Conservation (phyloP, 2,113 vertebrate genomes). For the Catharus minimus region DNA sequence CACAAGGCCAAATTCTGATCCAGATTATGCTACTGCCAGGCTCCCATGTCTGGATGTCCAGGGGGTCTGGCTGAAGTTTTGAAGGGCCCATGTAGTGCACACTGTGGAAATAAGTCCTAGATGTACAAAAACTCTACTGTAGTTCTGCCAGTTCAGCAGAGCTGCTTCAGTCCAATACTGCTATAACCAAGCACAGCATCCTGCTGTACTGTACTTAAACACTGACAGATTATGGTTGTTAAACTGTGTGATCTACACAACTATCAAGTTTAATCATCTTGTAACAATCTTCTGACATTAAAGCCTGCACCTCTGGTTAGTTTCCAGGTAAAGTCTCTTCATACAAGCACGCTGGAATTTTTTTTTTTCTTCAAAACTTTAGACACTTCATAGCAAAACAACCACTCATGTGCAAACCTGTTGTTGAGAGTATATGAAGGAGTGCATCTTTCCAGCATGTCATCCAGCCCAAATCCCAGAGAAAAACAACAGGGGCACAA, state of each 20-base stretch:
- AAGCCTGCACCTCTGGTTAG: not conserved
- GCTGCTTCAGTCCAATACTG: not conserved
- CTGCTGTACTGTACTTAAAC: not conserved
- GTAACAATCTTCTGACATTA: not conserved
- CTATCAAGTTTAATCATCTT: constrained; percentile 11
- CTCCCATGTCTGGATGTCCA: rapidly evolving
- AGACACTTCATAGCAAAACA: constrained; percentile 15
- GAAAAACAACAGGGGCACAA: constrained; percentile 15
- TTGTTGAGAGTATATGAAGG: not conserved
- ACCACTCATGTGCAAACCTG: constrained; percentile 21
- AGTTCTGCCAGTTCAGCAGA: not conserved
- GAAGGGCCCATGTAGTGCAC: not conserved
- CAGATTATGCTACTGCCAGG: not conserved
- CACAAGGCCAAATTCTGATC: not conserved
- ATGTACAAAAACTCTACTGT: not conserved
- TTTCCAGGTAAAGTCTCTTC: constrained; percentile 1
- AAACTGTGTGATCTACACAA: not conserved
- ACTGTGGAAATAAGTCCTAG: not conserved
- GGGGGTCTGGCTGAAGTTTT: not conserved
- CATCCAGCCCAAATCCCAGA: not conserved
- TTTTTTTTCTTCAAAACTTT: not conserved
- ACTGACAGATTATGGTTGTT: not conserved
- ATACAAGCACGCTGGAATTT: not conserved
- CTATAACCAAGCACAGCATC: not conserved
- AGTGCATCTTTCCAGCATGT: not conserved